Base-by-base conservation (phyloP, 2,797 vertebrate species). In the Tachyglossus aculeatus region DNA sequence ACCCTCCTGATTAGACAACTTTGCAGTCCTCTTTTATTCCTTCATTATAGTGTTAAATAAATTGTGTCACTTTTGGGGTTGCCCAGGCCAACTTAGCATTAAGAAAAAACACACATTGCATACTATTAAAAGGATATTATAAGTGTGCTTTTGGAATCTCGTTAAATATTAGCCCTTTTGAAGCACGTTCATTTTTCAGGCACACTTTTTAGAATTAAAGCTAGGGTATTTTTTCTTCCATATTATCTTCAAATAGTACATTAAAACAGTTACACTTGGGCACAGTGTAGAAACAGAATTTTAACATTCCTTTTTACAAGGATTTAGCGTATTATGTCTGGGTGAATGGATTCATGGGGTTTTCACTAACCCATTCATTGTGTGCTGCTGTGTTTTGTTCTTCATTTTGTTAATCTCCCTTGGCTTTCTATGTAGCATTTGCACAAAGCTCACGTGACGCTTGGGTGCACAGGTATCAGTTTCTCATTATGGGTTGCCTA, bases 321-420 rank as follows among this genome's bases (percentile, higher is more conserved):
- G 74, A 74, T 71, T 78, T 80, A 54, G 32, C 19, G 43, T 71
- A 63, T 65, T 76, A 76, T 60, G 48, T 31, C 50, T 47, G 19
- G 83, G 70, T 86, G 80, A 66, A 74, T 67, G 84, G 54, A 70
- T 45, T 88, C 70, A 73, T 51, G 66, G 65, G 36, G 62, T 82
- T 89, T 82, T 86, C 71, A 67, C 72, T 87, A 81, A 64, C 72
- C 57, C 51, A 83, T 78, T 86, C 61, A 55, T 48, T 54, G 60
- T 53, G 55, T 37, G 67, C 83, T 81, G 69, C 81, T 77, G 73
- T 54, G 77, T 48, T 74, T 82, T 81, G 64, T 77, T 78, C 61
- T 74, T 19, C 9, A 19, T 64, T 58, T 65, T 72, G 51, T 40
- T 77, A 74, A 67, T 54, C 54, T 50, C 31, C 56, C 52, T 56